Evolutionary conservation across 1,140 invertebrate species (phyloP).

Genomic region (Dinoponera quadriceps): DNA sequence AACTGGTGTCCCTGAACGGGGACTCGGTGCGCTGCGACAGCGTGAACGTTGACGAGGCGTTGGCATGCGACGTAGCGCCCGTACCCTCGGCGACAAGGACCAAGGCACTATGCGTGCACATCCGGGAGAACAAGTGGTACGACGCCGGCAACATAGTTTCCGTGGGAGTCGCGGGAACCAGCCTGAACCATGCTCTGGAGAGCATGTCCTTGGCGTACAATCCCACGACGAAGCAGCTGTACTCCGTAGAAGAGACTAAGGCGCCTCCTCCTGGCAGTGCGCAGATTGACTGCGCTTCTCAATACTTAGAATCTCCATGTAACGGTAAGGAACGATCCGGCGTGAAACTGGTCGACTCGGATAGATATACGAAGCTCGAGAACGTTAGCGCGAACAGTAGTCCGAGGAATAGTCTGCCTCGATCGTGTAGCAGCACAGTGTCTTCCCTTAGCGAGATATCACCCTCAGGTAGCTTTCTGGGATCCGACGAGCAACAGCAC

Average conservation of each 20-base stretch:
- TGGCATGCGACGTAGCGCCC: conserved; percentile 79
- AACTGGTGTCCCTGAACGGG: conserved; percentile 81
- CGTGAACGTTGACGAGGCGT: conserved; percentile 78
- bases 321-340: conserved; percentile 64
- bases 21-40: conserved; percentile 81
- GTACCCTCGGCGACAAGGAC: conserved; percentile 69
- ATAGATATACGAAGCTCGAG: conserved; percentile 65
- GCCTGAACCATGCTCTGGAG: conserved; percentile 85
- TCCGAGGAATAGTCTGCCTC: conserved; percentile 83
- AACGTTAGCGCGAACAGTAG: conserved; percentile 80
- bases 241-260: conserved; percentile 79
- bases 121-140: conserved; percentile 82
- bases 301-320: conserved; percentile 62
- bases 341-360: conserved; percentile 48
- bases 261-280: conserved; percentile 13
- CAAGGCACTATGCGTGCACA: conserved; percentile 81
- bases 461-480: conserved; percentile 84
- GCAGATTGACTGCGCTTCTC: conserved; percentile 62
- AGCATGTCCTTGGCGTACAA: conserved; percentile 86
- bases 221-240: conserved; percentile 85
- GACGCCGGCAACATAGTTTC: conserved; percentile 81
- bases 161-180: conserved; percentile 80
- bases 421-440: conserved; percentile 86
- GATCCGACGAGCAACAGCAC: conserved; percentile 82
- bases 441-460: conserved; percentile 86